phyloP scores from a whole-genome alignment of 2,888 invertebrate genomes.

The Brachypterus glaber region DNA sequence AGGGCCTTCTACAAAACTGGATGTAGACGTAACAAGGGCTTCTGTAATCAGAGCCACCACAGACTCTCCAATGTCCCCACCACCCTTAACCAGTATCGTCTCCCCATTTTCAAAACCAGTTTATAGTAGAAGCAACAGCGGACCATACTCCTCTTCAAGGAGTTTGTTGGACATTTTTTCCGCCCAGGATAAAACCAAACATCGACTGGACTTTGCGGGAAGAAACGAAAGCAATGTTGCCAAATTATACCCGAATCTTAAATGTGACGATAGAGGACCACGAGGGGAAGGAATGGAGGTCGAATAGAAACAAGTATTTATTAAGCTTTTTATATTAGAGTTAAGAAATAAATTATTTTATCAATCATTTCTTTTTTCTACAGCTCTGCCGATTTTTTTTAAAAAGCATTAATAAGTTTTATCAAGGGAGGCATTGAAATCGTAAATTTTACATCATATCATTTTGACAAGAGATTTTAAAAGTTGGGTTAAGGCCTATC shows the following conservation, averaged over 20 bases:
- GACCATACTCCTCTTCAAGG: slow-evolving; percentile 36
- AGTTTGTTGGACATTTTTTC: slow-evolving; percentile 60
- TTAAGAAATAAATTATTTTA: no score
- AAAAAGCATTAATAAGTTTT: no score
- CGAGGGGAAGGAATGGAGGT: slow-evolving; percentile 38
- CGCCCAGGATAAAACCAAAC: slow-evolving; percentile 44
- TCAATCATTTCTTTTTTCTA: no score
- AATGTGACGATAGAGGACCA: slow-evolving; percentile 40
- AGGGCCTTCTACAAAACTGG: slow-evolving; percentile 28
- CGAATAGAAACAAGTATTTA: no score
- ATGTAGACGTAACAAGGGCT: slow-evolving; percentile 33
- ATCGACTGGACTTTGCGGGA: slow-evolving; percentile 51
- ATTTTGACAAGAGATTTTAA: no score
- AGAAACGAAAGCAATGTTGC: slow-evolving; percentile 50
- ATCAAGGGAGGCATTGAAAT: no score
- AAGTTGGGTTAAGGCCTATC: no score
- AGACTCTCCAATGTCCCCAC: slow-evolving; percentile 79
- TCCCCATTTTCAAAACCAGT: slow-evolving; percentile 25
- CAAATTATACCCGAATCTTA: slow-evolving; percentile 65
- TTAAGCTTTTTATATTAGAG: no score
- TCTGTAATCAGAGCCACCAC: slow-evolving; percentile 66
- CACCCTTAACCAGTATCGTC: slow-evolving; percentile 43
- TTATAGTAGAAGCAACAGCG: slow-evolving; percentile 24
- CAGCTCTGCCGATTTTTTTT: no score
- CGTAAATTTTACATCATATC: no score